These are phyloP conservation scores for Phymatocera aterrima DNA, from an alignment of 2,888 invertebrate genomes.

Conservation along the genomic window DNA sequence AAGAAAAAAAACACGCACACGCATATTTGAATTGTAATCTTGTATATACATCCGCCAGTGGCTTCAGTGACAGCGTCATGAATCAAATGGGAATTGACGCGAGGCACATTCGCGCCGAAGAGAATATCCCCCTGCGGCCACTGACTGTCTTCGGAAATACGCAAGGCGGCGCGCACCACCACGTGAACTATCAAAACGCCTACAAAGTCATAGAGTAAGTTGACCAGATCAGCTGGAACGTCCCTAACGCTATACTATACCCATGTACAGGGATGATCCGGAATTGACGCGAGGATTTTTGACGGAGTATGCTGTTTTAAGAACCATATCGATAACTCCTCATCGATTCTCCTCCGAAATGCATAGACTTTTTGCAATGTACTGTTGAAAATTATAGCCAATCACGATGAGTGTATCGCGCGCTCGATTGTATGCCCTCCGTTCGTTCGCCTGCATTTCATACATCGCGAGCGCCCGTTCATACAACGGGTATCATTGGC, in stretches of 20 bases:
- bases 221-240: conserved; percentile 47
- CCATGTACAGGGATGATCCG: not conserved
- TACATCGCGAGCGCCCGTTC: no score
- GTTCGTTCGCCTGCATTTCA: no score
- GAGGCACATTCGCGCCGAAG: conserved; percentile 76
- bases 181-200: conserved; percentile 75
- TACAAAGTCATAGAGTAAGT: conserved; percentile 87
- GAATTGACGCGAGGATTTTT: no score
- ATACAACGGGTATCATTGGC: no score
- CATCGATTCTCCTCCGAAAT: no score
- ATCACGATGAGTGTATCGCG: no score
- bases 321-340: no score
- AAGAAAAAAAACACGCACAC: no score
- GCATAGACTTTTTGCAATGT: no score
- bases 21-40: not conserved
- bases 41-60: conserved; percentile 55
- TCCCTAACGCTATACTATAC: not conserved
- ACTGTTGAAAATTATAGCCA: no score
- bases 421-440: no score
- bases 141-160: conserved; percentile 78
- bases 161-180: conserved; percentile 62
- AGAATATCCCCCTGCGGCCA: conserved; percentile 88
- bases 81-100: conserved; percentile 67
- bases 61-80: conserved; percentile 69
- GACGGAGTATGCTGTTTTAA: no score